Evolutionary conservation across 2,113 vertebrate genomes (phyloP).

Genomic region (Cinclus mexicanus): DNA sequence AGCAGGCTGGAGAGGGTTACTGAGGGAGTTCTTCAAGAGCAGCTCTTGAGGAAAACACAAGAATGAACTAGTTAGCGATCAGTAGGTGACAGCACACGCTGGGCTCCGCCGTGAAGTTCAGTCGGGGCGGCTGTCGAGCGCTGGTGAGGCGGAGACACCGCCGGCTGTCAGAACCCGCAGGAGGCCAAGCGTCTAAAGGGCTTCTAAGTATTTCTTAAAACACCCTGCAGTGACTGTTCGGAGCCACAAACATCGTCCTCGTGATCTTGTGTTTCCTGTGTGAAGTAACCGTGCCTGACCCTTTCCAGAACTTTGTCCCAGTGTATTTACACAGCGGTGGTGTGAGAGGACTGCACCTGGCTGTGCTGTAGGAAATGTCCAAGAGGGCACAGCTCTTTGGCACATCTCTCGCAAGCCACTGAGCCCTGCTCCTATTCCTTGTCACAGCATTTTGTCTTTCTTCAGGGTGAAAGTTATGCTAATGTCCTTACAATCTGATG

Average conservation of each 20-base stretch:
- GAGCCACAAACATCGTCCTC: neutral
- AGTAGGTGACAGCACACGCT: neutral
- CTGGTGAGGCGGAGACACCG: neutral
- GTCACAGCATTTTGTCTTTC: neutral
- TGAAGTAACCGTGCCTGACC: neutral
- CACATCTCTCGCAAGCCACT: neutral
- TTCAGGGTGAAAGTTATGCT: neutral
- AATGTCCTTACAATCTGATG: neutral
- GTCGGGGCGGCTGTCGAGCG: too few relatives aligned
- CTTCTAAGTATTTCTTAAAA: neutral
- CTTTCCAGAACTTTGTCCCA: neutral
- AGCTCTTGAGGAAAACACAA: neutral
- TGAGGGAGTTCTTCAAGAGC: neutral
- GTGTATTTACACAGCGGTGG: neutral
- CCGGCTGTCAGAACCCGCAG: neutral
- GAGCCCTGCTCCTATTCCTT: neutral
- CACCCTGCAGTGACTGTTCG: neutral
- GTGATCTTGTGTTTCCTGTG: neutral
- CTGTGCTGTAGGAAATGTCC: neutral
- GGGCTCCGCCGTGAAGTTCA: neutral
- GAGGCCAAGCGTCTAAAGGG: neutral
- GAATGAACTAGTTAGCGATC: neutral
- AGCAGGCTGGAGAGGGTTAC: neutral
- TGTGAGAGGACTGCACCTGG: neutral
- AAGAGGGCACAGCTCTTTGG: neutral